Percentiles rank a stretch among this genome's conserved stretches.
phyloP scores from a whole-genome alignment of 2,888 invertebrate species.

The Polyommatus icarus region DNA sequence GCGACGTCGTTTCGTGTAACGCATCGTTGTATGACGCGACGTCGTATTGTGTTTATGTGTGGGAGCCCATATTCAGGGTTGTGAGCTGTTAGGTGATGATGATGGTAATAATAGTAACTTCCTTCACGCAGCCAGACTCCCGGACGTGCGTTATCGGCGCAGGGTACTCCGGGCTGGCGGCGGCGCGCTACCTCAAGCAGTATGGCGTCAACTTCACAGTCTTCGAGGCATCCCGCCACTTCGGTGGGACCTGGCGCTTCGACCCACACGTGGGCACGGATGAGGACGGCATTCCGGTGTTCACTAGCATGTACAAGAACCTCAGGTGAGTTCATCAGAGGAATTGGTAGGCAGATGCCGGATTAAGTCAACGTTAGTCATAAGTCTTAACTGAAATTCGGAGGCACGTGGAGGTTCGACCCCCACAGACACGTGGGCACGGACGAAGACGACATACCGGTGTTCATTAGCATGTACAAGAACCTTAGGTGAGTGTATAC shows the following conservation, averaged over 20 bases:
- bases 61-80: background rate
- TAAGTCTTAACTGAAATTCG: constrained; percentile 59
- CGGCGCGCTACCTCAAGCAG: constrained; percentile 81
- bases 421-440: constrained; percentile 81
- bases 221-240: constrained; percentile 83
- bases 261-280: constrained; percentile 83
- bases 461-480: constrained; percentile 91
- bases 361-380: too few relatives aligned
- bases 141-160: constrained; percentile 84
- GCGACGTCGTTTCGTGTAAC: background rate
- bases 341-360: too few relatives aligned
- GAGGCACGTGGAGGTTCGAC: constrained; percentile 91
- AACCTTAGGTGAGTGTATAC: constrained; percentile 79
- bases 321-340: constrained; percentile 59
- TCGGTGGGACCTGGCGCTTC: constrained; percentile 92
- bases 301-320: constrained; percentile 90
- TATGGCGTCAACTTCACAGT: constrained; percentile 77
- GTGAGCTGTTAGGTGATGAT: background rate
- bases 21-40: too few relatives aligned
- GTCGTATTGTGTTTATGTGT: too few relatives aligned
- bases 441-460: constrained; percentile 83
- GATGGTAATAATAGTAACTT: background rate
- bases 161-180: constrained; percentile 86
- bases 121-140: constrained; percentile 37
- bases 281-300: constrained; percentile 84